Conservation (phyloP, 2,797 vertebrate species). For the Alcedo atthis region DNA sequence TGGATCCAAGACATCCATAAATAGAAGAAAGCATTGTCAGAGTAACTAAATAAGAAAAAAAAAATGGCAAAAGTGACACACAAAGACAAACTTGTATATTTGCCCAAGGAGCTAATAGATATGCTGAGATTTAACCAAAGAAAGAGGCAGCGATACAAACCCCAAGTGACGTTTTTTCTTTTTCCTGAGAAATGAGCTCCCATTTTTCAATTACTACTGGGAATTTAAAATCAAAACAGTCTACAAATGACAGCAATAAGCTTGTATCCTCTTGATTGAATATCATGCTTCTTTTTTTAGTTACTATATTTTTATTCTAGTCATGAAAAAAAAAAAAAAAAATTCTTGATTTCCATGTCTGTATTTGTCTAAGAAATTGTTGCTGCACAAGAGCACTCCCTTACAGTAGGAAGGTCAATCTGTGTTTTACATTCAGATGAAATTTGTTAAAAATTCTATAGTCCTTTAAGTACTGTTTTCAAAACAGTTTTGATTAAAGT, state of each 20-base stretch:
- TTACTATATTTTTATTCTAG: background rate
- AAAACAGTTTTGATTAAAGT: slow-evolving; percentile 5
- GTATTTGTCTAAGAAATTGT: background rate
- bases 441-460: background rate
- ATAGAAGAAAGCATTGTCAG: background rate
- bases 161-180: background rate
- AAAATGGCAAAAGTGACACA: background rate
- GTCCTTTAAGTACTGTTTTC: background rate
- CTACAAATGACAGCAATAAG: background rate
- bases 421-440: background rate
- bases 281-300: background rate
- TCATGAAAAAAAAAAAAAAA: fast-evolving
- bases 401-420: background rate
- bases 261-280: background rate
- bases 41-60: background rate
- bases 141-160: background rate
- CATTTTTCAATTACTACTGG: background rate
- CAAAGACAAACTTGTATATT: background rate
- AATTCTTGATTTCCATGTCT: background rate
- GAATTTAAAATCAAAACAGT: background rate
- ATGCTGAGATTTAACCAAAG: background rate
- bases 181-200: background rate
- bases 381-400: background rate
- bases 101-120: background rate
- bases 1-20: background rate